Evolutionary conservation across 2,797 vertebrate species (phyloP).

Genomic region (Tachyglossus aculeatus): DNA sequence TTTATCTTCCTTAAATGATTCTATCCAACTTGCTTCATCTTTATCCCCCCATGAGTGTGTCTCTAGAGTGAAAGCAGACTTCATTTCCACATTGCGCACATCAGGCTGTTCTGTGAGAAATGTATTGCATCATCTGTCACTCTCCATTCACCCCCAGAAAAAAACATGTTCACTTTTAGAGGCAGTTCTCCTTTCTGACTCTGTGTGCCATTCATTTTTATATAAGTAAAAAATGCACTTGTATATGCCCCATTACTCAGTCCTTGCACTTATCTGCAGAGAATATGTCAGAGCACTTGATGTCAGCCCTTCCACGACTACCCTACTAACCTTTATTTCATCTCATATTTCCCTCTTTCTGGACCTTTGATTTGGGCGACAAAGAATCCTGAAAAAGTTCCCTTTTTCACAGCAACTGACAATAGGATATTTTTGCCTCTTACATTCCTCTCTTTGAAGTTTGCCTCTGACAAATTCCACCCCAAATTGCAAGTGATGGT

Average conservation of each 20-base stretch:
- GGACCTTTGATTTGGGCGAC: too few species aligned
- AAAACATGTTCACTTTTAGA: constrained; percentile 4
- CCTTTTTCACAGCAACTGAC: neutral
- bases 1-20: constrained; percentile 25
- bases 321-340: neutral
- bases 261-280: neutral
- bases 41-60: neutral
- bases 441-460: too few species aligned
- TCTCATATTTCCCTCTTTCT: too few species aligned
- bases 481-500: neutral
- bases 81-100: neutral
- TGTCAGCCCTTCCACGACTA: neutral
- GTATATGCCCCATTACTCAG: neutral
- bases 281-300: neutral
- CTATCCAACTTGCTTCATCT: constrained; percentile 13
- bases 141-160: constrained; percentile 4
- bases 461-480: neutral
- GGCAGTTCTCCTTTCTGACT: neutral
- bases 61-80: constrained; percentile 28
- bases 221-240: neutral
- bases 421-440: neutral
- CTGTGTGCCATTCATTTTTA: neutral
- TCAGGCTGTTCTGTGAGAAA: neutral
- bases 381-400: too few species aligned
- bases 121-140: neutral